Evolutionary conservation across 2,888 invertebrate genomes (phyloP), one percentile per base, ranked within the genome.

Genomic region (Dasypogon diadema): DNA sequence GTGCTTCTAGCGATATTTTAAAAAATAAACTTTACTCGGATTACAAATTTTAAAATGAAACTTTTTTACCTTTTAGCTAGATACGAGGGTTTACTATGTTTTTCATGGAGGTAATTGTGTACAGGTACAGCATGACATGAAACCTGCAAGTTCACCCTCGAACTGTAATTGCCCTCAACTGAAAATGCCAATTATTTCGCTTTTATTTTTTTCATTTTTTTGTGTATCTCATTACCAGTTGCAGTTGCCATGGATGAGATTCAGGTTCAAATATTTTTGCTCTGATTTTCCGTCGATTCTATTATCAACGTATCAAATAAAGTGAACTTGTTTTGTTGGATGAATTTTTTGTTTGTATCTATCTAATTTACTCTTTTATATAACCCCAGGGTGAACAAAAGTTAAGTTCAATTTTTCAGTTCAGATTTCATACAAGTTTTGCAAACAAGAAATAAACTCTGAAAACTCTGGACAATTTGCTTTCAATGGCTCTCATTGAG

Each of bases 101-200:
- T 24, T 16, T 21, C 8, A 37, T 42, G 14, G 6, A 16, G 68
- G 65, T 16, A 63, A 37, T 30, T 21, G 30, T 18, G 18, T 26
- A 55, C 30, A 63, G 42, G 24, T 42, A 37, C 37, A 37, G 16
- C 58, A 37, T 58, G 65, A 48, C 42, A 48, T 63, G 63, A 14
- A 65, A 24, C 48, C 18, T 46, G 5, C 14, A 24, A 3, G 14
- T 48, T 48, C 46, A 48, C 48, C 65, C 65, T 65, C 48, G 46
- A 21, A 46, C 46, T 65, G 65, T 65, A 65, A 65, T 73, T 73
- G 55, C 42, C 55, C 58, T 73, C 54, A 55, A 73, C 58, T 42
- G 46, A 58, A 73, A 73, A 73, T 55, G 56, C 73, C 73, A 73
- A 73, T 73, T 73, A 73, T 58, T 73, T 58, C 12, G 18, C 26